These are phyloP conservation scores for Brachymystax lenok DNA, from an alignment of 2,797 vertebrate genomes.

Conservation along the genomic window DNA sequence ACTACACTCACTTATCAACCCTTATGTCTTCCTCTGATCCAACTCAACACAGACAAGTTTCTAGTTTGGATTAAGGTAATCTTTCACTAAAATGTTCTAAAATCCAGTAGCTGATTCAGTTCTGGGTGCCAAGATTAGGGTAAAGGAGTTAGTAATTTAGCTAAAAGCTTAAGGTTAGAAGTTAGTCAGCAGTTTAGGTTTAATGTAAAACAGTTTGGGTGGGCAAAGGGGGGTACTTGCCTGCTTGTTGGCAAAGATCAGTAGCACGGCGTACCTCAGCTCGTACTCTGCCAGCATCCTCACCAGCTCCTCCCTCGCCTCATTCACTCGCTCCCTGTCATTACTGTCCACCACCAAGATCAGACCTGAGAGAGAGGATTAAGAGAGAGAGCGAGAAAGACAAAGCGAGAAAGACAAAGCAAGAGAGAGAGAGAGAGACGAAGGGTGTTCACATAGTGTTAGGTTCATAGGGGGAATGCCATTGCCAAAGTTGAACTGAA, in stretches of 20 bases:
- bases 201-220: too few species aligned
- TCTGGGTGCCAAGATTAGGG: too few species aligned
- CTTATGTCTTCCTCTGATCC: constrained; percentile 14
- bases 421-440: background rate
- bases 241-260: too few species aligned
- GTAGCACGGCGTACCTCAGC: constrained; percentile 90
- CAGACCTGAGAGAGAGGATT: constrained; percentile 73
- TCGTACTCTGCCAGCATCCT: constrained; percentile 97
- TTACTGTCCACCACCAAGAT: constrained; percentile 99
- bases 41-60: constrained; percentile 26
- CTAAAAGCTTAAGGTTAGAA: background rate
- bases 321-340: constrained; percentile 94
- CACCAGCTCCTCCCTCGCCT: constrained; percentile 97
- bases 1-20: constrained; percentile 44
- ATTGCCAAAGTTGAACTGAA: background rate
- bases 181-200: background rate
- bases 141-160: too few species aligned
- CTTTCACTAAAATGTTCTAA: too few species aligned
- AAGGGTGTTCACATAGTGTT: too few species aligned
- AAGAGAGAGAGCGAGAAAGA: background rate
- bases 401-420: background rate
- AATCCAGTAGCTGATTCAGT: too few species aligned
- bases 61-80: too few species aligned
- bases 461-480: background rate
- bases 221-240: constrained; percentile 58